Evolutionary conservation across 2,888 invertebrate genomes (phyloP), one percentile per base, ranked within the genome.

Genomic region (Meteorus colon): DNA sequence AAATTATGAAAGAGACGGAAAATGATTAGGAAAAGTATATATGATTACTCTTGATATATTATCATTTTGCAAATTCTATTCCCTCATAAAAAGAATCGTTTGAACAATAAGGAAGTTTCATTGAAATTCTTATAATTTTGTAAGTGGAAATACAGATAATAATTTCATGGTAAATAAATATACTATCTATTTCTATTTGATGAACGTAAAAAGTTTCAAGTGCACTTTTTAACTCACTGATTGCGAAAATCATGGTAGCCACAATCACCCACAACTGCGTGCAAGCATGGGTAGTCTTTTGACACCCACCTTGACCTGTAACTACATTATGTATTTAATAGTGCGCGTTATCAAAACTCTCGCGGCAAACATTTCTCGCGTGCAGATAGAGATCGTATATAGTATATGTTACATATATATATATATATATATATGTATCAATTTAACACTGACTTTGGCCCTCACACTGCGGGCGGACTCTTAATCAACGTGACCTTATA

Each of bases 371-470:
- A 81, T 83, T 84, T 84, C 84, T 89, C 85, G 88, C 89, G 88
- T 89, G 89, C 81, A 85, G 86, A 88, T 89, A 88, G 85, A 88
- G 89, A 89, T 89, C 87, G 86, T 68, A 72, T 85, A 84, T 82
- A 83, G 81, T 34, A 34, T 16, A 34, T 16, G 4, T 5, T 34
- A 48, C n/a, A n/a, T 48, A 48, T 10, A n/a, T 48, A 48, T 48
- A n/a, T 48, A 48, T 10, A n/a, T 48, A n/a, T n/a, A 48, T n/a
- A 31, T 1, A 24, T 24, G 24, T 24, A 24, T 1, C 24, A 67
- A 45, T 67, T 29, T 55, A 68, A 48, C 29, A 51, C 48, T 37
- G 62, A 72, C 63, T 72, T 72, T 62, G 60, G 70, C 70, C 59
- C 70, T 45, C 45, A 45, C 29, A 14, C 45, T 45, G 62, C 14